Evolutionary conservation across 2,888 invertebrate genomes (phyloP).

Genomic region (Leucania comma): DNA sequence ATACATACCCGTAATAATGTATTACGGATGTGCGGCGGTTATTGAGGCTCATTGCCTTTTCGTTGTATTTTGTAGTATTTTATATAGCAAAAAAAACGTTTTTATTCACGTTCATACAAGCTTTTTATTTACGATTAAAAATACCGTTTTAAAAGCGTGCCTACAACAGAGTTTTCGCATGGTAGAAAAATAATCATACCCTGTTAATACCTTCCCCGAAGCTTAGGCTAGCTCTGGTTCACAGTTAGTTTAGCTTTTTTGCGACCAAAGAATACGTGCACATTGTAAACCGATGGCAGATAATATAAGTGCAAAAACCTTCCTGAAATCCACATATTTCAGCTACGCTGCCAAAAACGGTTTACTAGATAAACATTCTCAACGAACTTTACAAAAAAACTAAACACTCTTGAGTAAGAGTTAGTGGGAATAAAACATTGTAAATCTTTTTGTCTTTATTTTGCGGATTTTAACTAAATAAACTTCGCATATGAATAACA

Average conservation of each 20-base stretch:
- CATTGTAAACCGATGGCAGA: background rate
- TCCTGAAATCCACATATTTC: constrained; percentile 3
- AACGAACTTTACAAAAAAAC: background rate
- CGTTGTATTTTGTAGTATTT: no score
- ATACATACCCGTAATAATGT: background rate
- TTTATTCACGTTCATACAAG: no score
- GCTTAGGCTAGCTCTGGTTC: constrained; percentile 1
- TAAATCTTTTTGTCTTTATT: background rate
- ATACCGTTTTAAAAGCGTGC: background rate
- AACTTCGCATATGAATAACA: constrained; percentile 19
- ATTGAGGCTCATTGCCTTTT: background rate
- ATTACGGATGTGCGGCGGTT: no score
- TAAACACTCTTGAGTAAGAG: background rate
- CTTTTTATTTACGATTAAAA: constrained; percentile 7
- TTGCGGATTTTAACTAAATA: constrained; percentile 8
- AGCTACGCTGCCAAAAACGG: background rate
- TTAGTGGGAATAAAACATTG: background rate
- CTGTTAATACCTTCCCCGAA: constrained; percentile 1
- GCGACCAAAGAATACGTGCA: constrained; percentile 2
- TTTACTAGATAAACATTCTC: background rate
- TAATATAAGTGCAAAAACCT: background rate
- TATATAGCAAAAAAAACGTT: background rate
- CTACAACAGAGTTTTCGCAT: background rate
- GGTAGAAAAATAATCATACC: background rate
- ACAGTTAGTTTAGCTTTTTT: background rate